Base-by-base conservation (phyloP, 1,140 invertebrate species). In the Acromyrmex echinatior region DNA sequence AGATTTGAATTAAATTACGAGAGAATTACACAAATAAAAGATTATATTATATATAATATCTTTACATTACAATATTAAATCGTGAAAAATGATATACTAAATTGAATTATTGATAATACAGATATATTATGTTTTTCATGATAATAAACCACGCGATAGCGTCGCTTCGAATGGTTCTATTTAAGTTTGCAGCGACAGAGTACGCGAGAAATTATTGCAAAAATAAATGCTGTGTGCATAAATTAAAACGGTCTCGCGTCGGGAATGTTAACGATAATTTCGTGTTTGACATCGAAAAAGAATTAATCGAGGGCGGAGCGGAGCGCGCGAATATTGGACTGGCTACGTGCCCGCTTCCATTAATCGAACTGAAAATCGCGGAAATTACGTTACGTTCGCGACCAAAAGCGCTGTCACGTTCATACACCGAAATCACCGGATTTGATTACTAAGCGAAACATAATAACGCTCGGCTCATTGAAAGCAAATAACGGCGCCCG, bases 281-380 rank as follows among this genome's bases (percentile, higher is more conserved):
- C 89, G 89, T 90, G 88, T 90, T 90, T 86, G 88, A 90, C 89
- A 86, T 90, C 73, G 66, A 89, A 58, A 79, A 88, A 71, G 35
- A 63, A 35, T 62, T 51, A 60, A 74, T 86, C 71, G 78, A 63
- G n/a, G 58, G 88, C 35, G 66, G 66, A 45, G 51, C 66, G 85
- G 78, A 56, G 76, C 77, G 88, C 62, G 89, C 78, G 89, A 90
- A 90, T 90, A 90, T 90, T 85, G 89, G 89, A 90, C 87, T 88
- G 88, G 89, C 89, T 49, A 86, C 63, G 82, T 63, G 78, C 65
- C 56, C 78, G 89, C 65, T 70, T 90, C 89, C 89, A 87, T 90
- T 90, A 90, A 90, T 90, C 88, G 89, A 90, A 89, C 89, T 90
- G 86, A 89, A 90, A 90, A 90, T 90, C 85, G 88, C 89, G 89